phyloP scores from a whole-genome alignment of 1,140 invertebrate genomes.

The Acromyrmex heyeri region DNA sequence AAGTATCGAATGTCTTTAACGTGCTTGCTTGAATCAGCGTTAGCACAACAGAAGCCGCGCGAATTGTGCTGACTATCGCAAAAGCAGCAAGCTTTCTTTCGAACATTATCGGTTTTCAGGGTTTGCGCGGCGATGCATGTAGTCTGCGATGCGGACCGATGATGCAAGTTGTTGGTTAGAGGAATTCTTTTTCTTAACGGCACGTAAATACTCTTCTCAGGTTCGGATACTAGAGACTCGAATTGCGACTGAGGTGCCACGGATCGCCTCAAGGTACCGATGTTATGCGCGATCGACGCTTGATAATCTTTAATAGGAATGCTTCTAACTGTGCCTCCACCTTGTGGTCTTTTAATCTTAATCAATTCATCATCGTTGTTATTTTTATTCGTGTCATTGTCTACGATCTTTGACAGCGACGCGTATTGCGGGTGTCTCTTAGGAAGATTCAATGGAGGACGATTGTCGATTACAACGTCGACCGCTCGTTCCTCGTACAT shows the following conservation, averaged over 20 bases:
- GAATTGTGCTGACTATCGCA: slow-evolving; percentile 51
- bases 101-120: neutral
- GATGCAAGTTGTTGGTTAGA: neutral
- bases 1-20: slow-evolving; percentile 7
- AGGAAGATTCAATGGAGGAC: neutral
- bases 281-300: slow-evolving; percentile 77
- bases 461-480: slow-evolving; percentile 75
- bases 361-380: slow-evolving; percentile 32
- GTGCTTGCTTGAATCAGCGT: slow-evolving; percentile 33
- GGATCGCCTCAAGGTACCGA: slow-evolving; percentile 77
- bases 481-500: slow-evolving; percentile 81
- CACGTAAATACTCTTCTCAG: slow-evolving; percentile 52
- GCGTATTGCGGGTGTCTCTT: slow-evolving; percentile 17
- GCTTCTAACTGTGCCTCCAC: slow-evolving; percentile 72
- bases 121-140: slow-evolving; percentile 35
- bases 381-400: slow-evolving; percentile 27
- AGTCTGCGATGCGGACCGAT: neutral
- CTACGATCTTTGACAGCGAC: neutral
- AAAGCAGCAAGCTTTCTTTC: slow-evolving; percentile 48
- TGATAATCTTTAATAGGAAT: slow-evolving; percentile 81
- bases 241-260: slow-evolving; percentile 73
- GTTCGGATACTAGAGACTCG: slow-evolving; percentile 74
- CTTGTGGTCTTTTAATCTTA: slow-evolving; percentile 47
- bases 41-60: neutral
- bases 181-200: slow-evolving; percentile 49